These are phyloP conservation scores for Parasteatoda lunata DNA, from an alignment of 2,888 invertebrate genomes.

Conservation along the genomic window DNA sequence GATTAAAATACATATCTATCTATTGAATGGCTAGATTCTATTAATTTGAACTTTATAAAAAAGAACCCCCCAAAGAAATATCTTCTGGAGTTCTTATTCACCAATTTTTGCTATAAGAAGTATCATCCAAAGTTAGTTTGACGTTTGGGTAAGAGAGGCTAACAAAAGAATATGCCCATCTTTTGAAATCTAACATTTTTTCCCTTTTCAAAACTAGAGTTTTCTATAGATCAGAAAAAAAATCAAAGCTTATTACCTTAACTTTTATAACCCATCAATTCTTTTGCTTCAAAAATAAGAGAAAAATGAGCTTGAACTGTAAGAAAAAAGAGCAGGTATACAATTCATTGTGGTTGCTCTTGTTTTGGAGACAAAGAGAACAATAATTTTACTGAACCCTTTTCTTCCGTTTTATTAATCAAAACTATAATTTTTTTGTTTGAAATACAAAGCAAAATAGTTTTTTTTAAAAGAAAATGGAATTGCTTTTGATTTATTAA, in stretches of 20 bases:
- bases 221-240: constrained; percentile 4
- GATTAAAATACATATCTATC: too few species aligned
- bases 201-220: constrained; percentile 22
- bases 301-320: constrained; percentile 6
- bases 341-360: background rate
- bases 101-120: constrained; percentile 17
- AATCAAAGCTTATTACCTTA: constrained; percentile 42
- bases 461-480: too few species aligned
- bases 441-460: too few species aligned
- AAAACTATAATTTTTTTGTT: too few species aligned
- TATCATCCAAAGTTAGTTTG: constrained; percentile 13
- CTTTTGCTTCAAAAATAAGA: constrained; percentile 19
- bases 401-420: too few species aligned
- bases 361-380: constrained; percentile 13
- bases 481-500: too few species aligned
- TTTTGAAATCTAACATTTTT: constrained; percentile 31
- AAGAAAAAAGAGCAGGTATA: constrained; percentile 13
- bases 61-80: background rate
- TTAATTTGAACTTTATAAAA: too few species aligned
- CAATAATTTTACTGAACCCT: background rate
- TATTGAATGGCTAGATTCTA: too few species aligned
- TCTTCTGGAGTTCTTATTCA: background rate
- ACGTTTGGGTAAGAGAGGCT: constrained; percentile 15
- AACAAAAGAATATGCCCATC: constrained; percentile 28
- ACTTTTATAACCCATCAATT: constrained; percentile 38